Base-by-base conservation (phyloP, 2,113 vertebrate species). In the Platanista minor region DNA sequence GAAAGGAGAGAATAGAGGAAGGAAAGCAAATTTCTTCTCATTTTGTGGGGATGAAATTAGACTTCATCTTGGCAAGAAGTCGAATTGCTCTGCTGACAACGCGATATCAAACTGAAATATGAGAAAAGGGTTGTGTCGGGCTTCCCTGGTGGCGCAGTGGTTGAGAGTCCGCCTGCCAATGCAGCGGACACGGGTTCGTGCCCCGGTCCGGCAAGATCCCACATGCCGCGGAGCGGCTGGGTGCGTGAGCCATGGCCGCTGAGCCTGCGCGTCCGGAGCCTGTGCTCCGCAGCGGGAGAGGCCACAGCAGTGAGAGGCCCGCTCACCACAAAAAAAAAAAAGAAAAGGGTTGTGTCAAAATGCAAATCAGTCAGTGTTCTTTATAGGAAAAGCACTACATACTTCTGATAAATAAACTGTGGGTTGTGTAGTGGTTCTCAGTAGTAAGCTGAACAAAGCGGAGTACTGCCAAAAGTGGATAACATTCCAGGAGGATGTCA, bases 61-160 rank as follows among this genome's bases (percentile, higher is more conserved):
- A 87, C 71, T 91, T 97, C 93, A 86, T 87, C 66, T 96, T 95
- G 71, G 69, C 80, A 93, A 88, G 80, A 71, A 29, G 31, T 87
- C 81, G 52, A 93, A 85, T 57, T 80, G 64, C 92, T 87, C 1
- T 87, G 46, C 71, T 96, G 87, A 93, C 72, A 83, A 91, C 83
- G 92, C n/a, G 81, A 23, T 69, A 57, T 90, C 43, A 57, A 90
- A 91, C 46, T 95, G 36, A 52, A 77, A 64, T 67, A 39, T 67
- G 87, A 61, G 59, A 59, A 83, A 61, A 14, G n/a, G n/a, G n/a
- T n/a, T n/a, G n/a, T n/a, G n/a, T n/a, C n/a, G n/a, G n/a, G n/a
- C n/a, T n/a, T n/a, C n/a, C n/a, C n/a, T n/a, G n/a, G n/a, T n/a
- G n/a, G n/a, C n/a, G n/a, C n/a, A n/a, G n/a, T n/a, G n/a, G n/a